phyloP scores from a whole-genome alignment of 1,140 invertebrate genomes.

The Neuroterus valhalla region DNA sequence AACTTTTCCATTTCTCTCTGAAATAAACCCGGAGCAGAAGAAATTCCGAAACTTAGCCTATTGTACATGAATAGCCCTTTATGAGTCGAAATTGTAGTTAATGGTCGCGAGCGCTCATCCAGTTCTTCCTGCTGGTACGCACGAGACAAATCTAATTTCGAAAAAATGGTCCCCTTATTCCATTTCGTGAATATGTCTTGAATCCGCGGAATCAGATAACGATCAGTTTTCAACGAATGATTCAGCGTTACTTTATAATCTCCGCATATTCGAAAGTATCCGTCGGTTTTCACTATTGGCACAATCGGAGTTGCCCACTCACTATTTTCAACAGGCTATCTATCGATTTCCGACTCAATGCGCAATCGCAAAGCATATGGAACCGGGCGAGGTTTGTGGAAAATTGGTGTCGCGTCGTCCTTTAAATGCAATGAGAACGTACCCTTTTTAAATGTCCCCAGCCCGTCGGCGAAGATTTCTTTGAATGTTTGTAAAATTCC shows the following conservation, averaged over 20 bases:
- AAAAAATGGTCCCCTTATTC: slow-evolving; percentile 52
- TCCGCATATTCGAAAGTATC: slow-evolving; percentile 32
- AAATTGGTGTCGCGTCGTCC: slow-evolving; percentile 29
- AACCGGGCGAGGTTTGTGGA: slow-evolving; percentile 19
- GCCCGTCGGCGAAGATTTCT: slow-evolving; percentile 10
- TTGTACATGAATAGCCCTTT: slow-evolving; percentile 50
- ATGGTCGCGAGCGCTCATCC: slow-evolving; percentile 49
- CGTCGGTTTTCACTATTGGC: slow-evolving; percentile 46
- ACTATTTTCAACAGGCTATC: slow-evolving; percentile 10
- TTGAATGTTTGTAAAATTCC: slow-evolving; percentile 10
- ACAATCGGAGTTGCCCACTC: slow-evolving; percentile 41
- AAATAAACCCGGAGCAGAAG: slow-evolving; percentile 39
- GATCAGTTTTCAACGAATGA: slow-evolving; percentile 36
- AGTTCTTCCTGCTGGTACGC: slow-evolving; percentile 63
- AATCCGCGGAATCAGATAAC: slow-evolving; percentile 60
- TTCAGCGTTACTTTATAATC: slow-evolving; percentile 60
- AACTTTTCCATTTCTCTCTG: slow-evolving; percentile 41
- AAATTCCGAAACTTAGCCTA: slow-evolving; percentile 42
- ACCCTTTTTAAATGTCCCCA: slow-evolving; percentile 22
- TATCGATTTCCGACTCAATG: slow-evolving; percentile 7
- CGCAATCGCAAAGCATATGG: slow-evolving; percentile 19
- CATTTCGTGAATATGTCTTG: slow-evolving; percentile 64
- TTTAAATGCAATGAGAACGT: slow-evolving; percentile 24
- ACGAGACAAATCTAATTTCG: slow-evolving; percentile 60
- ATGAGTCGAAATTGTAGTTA: slow-evolving; percentile 57